phyloP scores from a whole-genome alignment of 2,888 invertebrate genomes.

The Uloborus plumipes region DNA sequence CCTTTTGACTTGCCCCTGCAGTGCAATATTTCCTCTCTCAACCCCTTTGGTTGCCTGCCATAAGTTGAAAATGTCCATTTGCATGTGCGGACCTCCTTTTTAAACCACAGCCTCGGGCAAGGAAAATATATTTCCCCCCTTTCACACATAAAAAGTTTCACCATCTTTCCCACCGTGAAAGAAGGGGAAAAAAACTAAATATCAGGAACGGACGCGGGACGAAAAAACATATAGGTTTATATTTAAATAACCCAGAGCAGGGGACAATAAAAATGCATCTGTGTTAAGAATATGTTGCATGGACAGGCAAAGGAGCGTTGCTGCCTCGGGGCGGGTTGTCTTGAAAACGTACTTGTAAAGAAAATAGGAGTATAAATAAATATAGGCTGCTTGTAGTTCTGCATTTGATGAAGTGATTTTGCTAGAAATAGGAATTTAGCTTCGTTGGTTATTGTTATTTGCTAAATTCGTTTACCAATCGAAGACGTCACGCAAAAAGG shows the following conservation, averaged over 20 bases:
- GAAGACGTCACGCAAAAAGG: too few relatives aligned
- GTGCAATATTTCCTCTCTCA: too few relatives aligned
- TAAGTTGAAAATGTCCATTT: constrained; percentile 60
- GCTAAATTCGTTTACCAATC: too few relatives aligned
- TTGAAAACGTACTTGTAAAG: constrained; percentile 18
- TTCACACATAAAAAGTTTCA: constrained; percentile 20
- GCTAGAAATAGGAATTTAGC: too few relatives aligned
- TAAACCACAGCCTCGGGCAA: constrained; percentile 50
- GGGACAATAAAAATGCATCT: constrained; percentile 43
- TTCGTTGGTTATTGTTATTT: too few relatives aligned
- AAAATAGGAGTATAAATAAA: constrained; percentile 41
- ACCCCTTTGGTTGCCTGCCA: constrained; percentile 46
- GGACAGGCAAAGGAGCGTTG: constrained; percentile 37
- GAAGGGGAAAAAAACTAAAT: constrained; percentile 28
- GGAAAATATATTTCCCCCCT: constrained; percentile 49
- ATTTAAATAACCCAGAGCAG: constrained; percentile 37
- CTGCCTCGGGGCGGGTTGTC: constrained; percentile 23
- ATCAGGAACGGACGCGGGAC: constrained; percentile 37
- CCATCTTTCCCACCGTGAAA: constrained; percentile 16
- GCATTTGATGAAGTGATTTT: neutral
- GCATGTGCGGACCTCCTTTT: constrained; percentile 58
- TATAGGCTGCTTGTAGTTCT: constrained; percentile 15
- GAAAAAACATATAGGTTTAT: constrained; percentile 9
- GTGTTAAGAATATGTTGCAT: constrained; percentile 46
- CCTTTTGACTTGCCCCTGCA: too few relatives aligned